phyloP scores from a whole-genome alignment of 2,888 invertebrate genomes.

The Euplexia lucipara region DNA sequence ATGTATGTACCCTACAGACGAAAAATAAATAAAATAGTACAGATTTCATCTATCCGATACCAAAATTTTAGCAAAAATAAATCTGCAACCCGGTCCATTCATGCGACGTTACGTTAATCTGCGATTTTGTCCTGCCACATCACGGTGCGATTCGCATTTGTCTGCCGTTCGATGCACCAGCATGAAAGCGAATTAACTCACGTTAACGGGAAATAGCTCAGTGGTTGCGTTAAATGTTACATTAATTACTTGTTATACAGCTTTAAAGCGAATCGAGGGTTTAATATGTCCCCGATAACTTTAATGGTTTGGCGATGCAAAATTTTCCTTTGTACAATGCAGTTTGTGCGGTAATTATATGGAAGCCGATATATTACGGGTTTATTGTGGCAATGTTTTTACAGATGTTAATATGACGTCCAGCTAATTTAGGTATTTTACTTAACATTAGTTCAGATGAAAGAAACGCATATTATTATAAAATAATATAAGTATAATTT shows the following conservation, averaged over 20 bases:
- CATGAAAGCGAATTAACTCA: slow-evolving; percentile 60
- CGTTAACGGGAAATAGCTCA: slow-evolving; percentile 58
- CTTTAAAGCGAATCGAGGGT: slow-evolving; percentile 55
- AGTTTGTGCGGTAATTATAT: slow-evolving; percentile 34
- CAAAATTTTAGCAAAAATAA: slow-evolving; percentile 12
- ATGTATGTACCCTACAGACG: too few species aligned
- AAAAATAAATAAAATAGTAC: too few species aligned
- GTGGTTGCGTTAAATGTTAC: slow-evolving; percentile 57
- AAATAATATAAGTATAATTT: too few species aligned
- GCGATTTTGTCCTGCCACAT: slow-evolving; percentile 44
- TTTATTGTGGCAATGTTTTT: slow-evolving; percentile 7
- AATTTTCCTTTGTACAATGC: slow-evolving; percentile 43
- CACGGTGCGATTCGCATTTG: slow-evolving; percentile 41
- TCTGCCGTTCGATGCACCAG: slow-evolving; percentile 31
- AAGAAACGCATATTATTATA: too few species aligned
- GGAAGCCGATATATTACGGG: not conserved
- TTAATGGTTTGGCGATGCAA: slow-evolving; percentile 56
- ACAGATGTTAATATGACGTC: not conserved
- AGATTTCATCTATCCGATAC: too few species aligned
- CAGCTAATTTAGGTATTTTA: not conserved
- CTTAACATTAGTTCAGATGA: too few species aligned
- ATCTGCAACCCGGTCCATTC: slow-evolving; percentile 14
- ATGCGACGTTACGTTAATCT: slow-evolving; percentile 28
- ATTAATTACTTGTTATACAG: slow-evolving; percentile 65
- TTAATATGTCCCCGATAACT: slow-evolving; percentile 58